Conservation (phyloP, 2,113 vertebrate species). For the Upupa epops region DNA sequence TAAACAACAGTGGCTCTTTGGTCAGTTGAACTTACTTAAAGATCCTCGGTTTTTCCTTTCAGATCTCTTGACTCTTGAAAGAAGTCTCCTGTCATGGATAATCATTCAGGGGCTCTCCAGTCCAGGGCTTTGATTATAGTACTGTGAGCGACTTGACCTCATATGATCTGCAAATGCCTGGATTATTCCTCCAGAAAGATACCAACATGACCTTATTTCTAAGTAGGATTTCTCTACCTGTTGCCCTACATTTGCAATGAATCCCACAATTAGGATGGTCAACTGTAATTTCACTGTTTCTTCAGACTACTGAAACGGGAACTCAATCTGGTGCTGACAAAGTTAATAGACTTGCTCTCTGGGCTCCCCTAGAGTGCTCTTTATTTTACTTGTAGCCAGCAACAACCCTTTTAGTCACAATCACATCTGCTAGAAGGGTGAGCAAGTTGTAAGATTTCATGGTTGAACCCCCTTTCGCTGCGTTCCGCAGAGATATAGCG, state of each 20-base stretch:
- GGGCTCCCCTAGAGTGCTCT: constrained; percentile 22
- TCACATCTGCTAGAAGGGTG: constrained; percentile 11
- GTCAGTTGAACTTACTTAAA: background rate
- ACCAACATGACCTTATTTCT: background rate
- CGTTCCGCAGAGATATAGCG: background rate
- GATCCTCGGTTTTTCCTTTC: background rate
- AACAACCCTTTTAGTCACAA: constrained; percentile 40
- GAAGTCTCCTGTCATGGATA: background rate
- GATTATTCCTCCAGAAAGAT: constrained; percentile 28
- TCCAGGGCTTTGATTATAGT: background rate
- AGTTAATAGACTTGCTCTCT: constrained; percentile 32
- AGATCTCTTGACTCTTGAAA: background rate
- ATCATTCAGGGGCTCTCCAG: background rate
- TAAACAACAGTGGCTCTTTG: background rate
- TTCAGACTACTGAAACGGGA: background rate
- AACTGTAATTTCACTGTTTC: background rate
- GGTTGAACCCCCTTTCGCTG: background rate
- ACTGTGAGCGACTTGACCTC: background rate
- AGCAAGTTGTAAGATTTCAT: background rate
- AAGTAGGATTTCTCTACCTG: background rate
- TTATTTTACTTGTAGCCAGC: constrained; percentile 42
- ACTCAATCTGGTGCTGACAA: constrained; percentile 21
- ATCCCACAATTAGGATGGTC: background rate
- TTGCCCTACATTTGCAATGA: background rate
- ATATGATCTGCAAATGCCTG: constrained; percentile 22